Conservation (phyloP, 2,888 invertebrate species). For the Neoascia interrupta region DNA sequence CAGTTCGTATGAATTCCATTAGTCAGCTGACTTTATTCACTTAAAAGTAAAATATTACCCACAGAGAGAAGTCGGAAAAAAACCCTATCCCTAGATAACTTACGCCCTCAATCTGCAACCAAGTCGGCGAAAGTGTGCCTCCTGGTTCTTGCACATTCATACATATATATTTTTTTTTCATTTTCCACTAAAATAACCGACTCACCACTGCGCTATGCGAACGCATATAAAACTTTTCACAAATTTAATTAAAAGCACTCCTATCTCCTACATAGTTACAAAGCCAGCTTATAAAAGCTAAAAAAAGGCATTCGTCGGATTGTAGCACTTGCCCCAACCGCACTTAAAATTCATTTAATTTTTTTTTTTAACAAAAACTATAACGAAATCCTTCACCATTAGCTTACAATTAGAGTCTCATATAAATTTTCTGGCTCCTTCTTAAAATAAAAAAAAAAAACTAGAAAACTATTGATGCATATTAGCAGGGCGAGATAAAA, state of each 20-base stretch:
- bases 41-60: neutral
- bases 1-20: slow-evolving; percentile 8
- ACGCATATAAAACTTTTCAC: slow-evolving; percentile 42
- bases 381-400: slow-evolving; percentile 29
- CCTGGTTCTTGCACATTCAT: slow-evolving; percentile 13
- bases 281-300: slow-evolving; percentile 12
- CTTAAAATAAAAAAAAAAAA: neutral
- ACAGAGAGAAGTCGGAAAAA: slow-evolving; percentile 5
- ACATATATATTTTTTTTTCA: slow-evolving; percentile 16
- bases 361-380: slow-evolving; percentile 13
- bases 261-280: slow-evolving; percentile 33
- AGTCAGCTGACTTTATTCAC: neutral
- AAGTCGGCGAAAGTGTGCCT: slow-evolving; percentile 2
- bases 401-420: slow-evolving; percentile 28
- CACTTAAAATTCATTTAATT: slow-evolving; percentile 58
- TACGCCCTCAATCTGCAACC: slow-evolving; percentile 8
- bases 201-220: neutral
- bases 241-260: slow-evolving; percentile 57
- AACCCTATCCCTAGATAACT: slow-evolving; percentile 24
- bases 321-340: slow-evolving; percentile 23
- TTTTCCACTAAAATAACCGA: neutral
- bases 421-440: neutral
- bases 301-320: no score
- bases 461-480: slow-evolving; percentile 26
- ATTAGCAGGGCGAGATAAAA: slow-evolving; percentile 25